These are phyloP conservation scores for Zosterops borbonicus DNA, from an alignment of 2,113 vertebrate genomes.

Conservation along the genomic window DNA sequence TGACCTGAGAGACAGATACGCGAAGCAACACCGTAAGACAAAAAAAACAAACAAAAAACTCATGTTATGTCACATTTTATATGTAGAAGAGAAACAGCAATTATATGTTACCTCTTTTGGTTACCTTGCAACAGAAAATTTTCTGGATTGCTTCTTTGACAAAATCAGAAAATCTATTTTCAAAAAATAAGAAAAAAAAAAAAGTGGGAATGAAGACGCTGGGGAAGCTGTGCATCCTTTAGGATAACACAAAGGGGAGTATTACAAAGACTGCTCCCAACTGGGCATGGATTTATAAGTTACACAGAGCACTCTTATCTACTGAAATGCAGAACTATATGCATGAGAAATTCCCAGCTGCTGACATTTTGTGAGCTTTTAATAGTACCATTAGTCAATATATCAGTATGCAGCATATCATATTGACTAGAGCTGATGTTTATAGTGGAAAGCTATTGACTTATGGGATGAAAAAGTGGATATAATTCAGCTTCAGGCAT, in stretches of 20 bases:
- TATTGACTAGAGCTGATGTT: slow-evolving; percentile 69
- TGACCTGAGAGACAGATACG: too few relatives aligned
- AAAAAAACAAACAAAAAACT: not conserved
- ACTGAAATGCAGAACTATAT: slow-evolving; percentile 52
- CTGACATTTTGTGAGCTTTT: slow-evolving; percentile 67
- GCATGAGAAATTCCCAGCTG: slow-evolving; percentile 50
- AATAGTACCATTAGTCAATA: slow-evolving; percentile 69
- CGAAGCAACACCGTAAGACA: not conserved
- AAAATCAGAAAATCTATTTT: not conserved
- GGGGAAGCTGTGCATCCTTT: not conserved
- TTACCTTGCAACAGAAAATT: slow-evolving; percentile 2
- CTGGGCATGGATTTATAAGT: slow-evolving; percentile 20
- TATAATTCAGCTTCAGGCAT: slow-evolving; percentile 65
- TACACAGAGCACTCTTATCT: slow-evolving; percentile 38
- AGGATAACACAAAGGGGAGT: not conserved
- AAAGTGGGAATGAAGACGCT: not conserved
- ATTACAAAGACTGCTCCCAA: slow-evolving; percentile 4
- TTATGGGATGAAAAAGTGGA: slow-evolving; percentile 63
- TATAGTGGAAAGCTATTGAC: slow-evolving; percentile 69
- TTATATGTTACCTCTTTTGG: slow-evolving; percentile 28
- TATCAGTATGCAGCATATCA: slow-evolving; percentile 68
- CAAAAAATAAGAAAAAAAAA: not conserved
- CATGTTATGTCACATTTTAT: not conserved
- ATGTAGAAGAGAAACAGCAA: slow-evolving; percentile 46
- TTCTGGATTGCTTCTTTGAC: not conserved